These are phyloP conservation scores for Pheosia tremula DNA, from an alignment of 2,888 invertebrate genomes.

Conservation along the genomic window DNA sequence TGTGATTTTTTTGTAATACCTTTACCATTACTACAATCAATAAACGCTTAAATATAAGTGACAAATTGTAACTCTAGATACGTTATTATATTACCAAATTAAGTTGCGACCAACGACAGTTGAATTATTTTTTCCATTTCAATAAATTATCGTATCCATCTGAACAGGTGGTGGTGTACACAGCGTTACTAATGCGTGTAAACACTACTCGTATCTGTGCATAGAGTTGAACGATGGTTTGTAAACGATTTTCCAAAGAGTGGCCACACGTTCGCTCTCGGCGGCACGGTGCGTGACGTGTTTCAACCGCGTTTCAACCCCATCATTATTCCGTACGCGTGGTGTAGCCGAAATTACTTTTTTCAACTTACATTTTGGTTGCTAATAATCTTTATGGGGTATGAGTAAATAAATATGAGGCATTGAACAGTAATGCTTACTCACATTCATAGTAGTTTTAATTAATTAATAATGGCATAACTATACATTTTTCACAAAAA, in stretches of 20 bases:
- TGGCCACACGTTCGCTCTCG: conserved; percentile 55
- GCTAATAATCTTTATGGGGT: neutral
- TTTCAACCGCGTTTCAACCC: conserved; percentile 27
- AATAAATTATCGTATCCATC: conserved; percentile 3
- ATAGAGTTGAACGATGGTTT: conserved; percentile 56
- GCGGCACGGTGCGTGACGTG: conserved; percentile 46
- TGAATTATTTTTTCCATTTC: neutral
- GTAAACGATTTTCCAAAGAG: conserved; percentile 67
- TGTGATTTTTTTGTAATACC: no score
- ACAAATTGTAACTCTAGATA: no score
- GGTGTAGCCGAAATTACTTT: neutral
- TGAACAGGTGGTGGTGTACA: conserved; percentile 38
- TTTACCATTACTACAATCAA: no score
- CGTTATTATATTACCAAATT: no score
- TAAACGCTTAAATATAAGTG: no score
- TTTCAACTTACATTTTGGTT: neutral
- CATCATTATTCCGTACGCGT: conserved; percentile 4
- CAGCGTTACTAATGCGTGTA: conserved; percentile 57
- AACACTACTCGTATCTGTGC: conserved; percentile 60
- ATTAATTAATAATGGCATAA: no score
- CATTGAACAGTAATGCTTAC: no score
- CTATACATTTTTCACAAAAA: no score
- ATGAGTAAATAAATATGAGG: no score
- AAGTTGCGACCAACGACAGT: no score
- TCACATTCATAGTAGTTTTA: no score